These are phyloP conservation scores for Lepidochitona cinerea DNA, from an alignment of 2,888 invertebrate genomes.

Conservation along the genomic window DNA sequence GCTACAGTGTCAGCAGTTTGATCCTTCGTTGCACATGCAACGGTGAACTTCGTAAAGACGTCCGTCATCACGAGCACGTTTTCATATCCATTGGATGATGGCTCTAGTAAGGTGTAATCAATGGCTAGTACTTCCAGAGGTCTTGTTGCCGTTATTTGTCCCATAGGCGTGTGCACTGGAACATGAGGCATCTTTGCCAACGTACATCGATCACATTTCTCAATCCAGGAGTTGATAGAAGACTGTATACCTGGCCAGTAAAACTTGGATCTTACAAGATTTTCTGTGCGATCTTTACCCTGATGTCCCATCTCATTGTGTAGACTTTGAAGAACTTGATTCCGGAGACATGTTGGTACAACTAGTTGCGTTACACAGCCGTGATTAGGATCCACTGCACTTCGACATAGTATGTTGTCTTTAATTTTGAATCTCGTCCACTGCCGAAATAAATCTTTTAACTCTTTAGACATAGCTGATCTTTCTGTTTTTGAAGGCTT, in stretches of 20 bases:
- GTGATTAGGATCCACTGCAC: neutral
- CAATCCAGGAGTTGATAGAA: conserved; percentile 11
- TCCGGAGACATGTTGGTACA: neutral
- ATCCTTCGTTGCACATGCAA: conserved; percentile 25
- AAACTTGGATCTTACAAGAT: conserved; percentile 2
- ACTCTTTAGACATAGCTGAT: neutral
- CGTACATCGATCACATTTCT: conserved; percentile 13
- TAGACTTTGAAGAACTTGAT: conserved; percentile 12
- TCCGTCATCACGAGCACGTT: conserved; percentile 29
- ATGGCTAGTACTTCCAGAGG: conserved; percentile 25
- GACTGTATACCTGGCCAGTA: conserved; percentile 21
- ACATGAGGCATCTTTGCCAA: conserved; percentile 11
- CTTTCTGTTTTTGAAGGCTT: neutral
- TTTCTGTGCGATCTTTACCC: conserved; percentile 12
- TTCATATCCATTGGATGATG: conserved; percentile 16
- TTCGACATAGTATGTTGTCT: conserved; percentile 15
- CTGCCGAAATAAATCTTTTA: neutral
- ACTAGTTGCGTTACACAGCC: conserved; percentile 15
- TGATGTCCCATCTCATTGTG: conserved; percentile 27
- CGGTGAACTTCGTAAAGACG: conserved; percentile 26
- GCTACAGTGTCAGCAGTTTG: conserved; percentile 27
- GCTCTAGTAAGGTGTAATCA: conserved; percentile 26
- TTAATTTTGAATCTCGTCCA: neutral
- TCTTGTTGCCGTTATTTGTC: conserved; percentile 6
- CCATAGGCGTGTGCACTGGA: conserved; percentile 7